Evolutionary conservation across 1,140 invertebrate genomes (phyloP), one percentile per base, ranked within the genome.

Genomic region (Grapholita molesta): DNA sequence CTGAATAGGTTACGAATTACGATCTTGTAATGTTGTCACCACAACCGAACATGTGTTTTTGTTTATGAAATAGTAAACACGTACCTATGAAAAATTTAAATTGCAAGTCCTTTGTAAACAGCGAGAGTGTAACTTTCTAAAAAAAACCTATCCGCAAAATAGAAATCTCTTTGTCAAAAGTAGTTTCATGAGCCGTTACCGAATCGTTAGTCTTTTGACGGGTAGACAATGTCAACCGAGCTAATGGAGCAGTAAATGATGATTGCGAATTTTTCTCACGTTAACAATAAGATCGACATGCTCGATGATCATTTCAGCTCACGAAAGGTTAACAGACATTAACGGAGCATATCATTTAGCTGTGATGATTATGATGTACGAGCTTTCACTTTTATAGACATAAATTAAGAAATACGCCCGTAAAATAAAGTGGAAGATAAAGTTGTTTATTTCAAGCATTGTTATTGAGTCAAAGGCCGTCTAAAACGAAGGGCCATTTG

Each of bases 1-100:
- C 71, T 75, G 78, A 82, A 82, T 81, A 82, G 82, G 85, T 88
- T 85, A 83, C 83, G 79, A 78, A 84, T 88, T 85, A 83, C 83
- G 79, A 78, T 71, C 85, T 76, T 77, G 72, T 79, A 76, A 78
- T 70, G 74, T 75, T 78, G 76, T 81, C 79, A 48, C 70, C 72
- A 73, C 69, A 53, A 61, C 70, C 69, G 68, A 48, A 74, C 73
- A 11, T 24, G 69, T 70, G 66, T 76, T 48, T 48, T 55, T 67
- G n/a, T 32, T 61, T 38, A 53, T 23, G 12, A 72, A 61, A 67
- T 75, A 69, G 73, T 74, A 74, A 74, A 70, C 33, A 65, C 35
- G 66, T 67, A 81, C 84, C 82, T 88, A 81, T 75, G 70, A 64
- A 73, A 79, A 81, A 21, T 12, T 55, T 83, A 79, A 79, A 81